Percentiles rank a stretch among this genome's conserved stretches.
Evolutionary conservation across 2,888 invertebrate genomes (phyloP).

Genomic region (Epinotia brunnichana): DNA sequence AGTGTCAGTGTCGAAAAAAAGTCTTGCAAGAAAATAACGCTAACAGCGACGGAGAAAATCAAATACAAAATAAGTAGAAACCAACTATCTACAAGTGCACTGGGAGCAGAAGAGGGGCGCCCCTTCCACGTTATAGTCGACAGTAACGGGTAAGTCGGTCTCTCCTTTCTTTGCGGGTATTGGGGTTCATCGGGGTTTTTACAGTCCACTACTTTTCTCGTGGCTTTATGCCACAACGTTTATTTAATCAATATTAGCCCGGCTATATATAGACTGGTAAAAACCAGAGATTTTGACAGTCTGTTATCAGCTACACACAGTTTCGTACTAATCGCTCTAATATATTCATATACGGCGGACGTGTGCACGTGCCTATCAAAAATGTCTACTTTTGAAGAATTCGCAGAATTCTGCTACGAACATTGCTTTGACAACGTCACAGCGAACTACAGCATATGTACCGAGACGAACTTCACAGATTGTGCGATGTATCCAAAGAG

Average conservation of each 20-base stretch:
- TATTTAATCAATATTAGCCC: neutral
- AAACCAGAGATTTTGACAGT: neutral
- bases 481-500: slow-evolving; percentile 27
- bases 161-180: too few relatives aligned
- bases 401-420: neutral
- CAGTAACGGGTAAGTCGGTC: too few relatives aligned
- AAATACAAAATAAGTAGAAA: too few relatives aligned
- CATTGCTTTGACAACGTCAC: slow-evolving; percentile 3
- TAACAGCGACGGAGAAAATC: too few relatives aligned
- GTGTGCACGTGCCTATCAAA: neutral
- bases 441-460: slow-evolving; percentile 5
- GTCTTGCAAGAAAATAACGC: too few relatives aligned
- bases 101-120: too few relatives aligned
- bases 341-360: neutral
- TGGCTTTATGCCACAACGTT: too few relatives aligned
- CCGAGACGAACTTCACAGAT: slow-evolving; percentile 13
- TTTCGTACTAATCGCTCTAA: neutral
- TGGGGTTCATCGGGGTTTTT: too few relatives aligned
- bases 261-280: neutral
- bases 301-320: neutral
- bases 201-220: too few relatives aligned
- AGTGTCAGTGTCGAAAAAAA: too few relatives aligned
- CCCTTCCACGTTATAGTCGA: too few relatives aligned
- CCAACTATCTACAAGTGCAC: too few relatives aligned
- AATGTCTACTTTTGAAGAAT: slow-evolving; percentile 16